Base-by-base conservation (phyloP, 2,888 invertebrate genomes). In the Acanthosoma haemorrhoidale region DNA sequence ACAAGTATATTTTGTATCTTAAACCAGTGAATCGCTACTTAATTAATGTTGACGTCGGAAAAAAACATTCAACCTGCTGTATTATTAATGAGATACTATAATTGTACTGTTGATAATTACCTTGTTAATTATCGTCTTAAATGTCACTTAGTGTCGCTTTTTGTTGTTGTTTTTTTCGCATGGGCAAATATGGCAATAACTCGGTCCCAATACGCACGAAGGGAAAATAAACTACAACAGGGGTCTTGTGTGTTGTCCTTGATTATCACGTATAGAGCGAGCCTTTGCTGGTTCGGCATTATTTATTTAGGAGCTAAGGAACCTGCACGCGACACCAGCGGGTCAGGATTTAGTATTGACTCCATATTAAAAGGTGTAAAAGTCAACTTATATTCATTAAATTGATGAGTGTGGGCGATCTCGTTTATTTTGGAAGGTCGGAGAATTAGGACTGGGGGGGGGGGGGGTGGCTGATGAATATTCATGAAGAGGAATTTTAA, bases 361-460 rank as follows among this genome's bases (percentile, higher is more conserved):
- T 59, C 59, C 59, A 31, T 16, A 59, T 29, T 32, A 29, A 32
- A 59, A 32, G 59, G 59, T 59, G 59, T 59, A 32, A 59, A 59
- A 59, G 32, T 59, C 29, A 59, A 32, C 59, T 59, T 32, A 59
- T 59, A 59, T 59, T 25, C 59, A 59, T 59, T 59, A 59, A 59
- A 29, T 32, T 29, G 59, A 59, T 59, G 31, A 59, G 59, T 59
- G 59, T 59, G 59, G 59, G 59, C 59, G 59, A 32, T 32, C 59
- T 59, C 15, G 59, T 59, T 59, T 59, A 59, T 59, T 59, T 59
- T 13, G 36, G 36, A 13, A 9, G 13, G 8, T 9, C 36, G 8
- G 8, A 9, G 36, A 36, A 13, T 13, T 13, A 36, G 8, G 36
- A 8, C 8, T 36, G 13, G 36, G n/a, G n/a, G n/a, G n/a, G n/a